Evolutionary conservation across 1,140 invertebrate genomes (phyloP).

Genomic region (silkworm (Bombyx mori)): DNA sequence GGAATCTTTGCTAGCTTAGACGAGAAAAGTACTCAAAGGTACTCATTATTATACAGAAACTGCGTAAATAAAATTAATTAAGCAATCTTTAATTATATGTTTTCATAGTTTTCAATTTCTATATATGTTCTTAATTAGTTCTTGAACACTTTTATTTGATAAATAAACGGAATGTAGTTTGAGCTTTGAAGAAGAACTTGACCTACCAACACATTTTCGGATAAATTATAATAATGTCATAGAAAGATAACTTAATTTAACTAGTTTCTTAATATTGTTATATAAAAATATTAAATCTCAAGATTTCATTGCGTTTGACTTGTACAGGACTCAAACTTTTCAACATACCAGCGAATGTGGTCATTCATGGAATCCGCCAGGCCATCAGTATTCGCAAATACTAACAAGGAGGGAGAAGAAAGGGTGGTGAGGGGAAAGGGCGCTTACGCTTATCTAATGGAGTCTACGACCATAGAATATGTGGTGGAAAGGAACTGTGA

Average conservation of each 20-base stretch:
- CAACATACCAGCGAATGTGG: conserved; percentile 94
- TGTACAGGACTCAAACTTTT: conserved; percentile 89
- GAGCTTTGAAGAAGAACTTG: no score
- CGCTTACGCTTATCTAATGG: conserved; percentile 93
- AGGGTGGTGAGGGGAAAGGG: conserved; percentile 88
- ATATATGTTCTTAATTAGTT: no score
- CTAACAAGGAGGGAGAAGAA: conserved; percentile 89
- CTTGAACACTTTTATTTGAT: no score
- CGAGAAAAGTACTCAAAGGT: no score
- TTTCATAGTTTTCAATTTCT: no score
- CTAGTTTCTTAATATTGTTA: neutral
- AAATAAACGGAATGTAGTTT: no score
- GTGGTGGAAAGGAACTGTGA: conserved; percentile 92
- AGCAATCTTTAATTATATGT: no score
- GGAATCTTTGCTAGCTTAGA: no score
- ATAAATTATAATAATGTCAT: no score
- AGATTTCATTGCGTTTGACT: neutral
- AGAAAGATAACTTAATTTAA: neutral
- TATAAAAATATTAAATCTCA: neutral
- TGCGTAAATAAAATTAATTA: no score
- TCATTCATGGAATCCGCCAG: conserved; percentile 91
- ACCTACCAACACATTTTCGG: no score
- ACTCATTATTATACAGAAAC: no score
- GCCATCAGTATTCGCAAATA: conserved; percentile 87
- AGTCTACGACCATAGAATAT: conserved; percentile 94